Percentiles rank a stretch among this genome's conserved stretches.
Evolutionary conservation across 2,113 vertebrate species (phyloP).

Genomic region (Pteronura brasiliensis): DNA sequence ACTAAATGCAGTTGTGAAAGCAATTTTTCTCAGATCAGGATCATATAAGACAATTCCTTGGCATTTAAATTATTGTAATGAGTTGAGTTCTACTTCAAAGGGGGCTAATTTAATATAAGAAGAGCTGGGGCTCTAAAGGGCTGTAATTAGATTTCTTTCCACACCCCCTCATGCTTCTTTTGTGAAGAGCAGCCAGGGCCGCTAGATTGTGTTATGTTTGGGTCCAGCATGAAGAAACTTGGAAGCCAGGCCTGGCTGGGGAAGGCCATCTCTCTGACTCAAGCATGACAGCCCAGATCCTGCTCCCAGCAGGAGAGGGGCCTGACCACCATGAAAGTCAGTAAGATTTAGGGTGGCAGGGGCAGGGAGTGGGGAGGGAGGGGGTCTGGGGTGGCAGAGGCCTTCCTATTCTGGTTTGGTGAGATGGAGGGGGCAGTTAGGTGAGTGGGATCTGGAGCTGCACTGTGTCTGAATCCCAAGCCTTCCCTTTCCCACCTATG

Average conservation of each 20-base stretch:
- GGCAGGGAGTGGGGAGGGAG: background rate
- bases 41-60: background rate
- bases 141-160: constrained; percentile 73
- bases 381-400: background rate
- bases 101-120: constrained; percentile 46
- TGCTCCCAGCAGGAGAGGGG: constrained; percentile 52
- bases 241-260: constrained; percentile 42
- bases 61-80: constrained; percentile 67
- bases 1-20: constrained; percentile 26
- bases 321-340: background rate
- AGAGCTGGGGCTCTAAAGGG: background rate
- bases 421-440: background rate
- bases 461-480: background rate
- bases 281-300: constrained; percentile 58
- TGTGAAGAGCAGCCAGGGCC: constrained; percentile 64
- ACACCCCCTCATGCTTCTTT: background rate
- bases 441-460: background rate
- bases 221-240: constrained; percentile 51
- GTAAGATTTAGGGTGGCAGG: background rate
- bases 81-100: constrained; percentile 39
- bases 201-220: constrained; percentile 56
- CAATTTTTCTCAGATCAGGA: constrained; percentile 23
- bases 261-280: constrained; percentile 58
- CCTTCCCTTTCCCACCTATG: background rate
- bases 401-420: background rate